phyloP scores from a whole-genome alignment of 2,797 vertebrate genomes.

The Tapirus indicus region DNA sequence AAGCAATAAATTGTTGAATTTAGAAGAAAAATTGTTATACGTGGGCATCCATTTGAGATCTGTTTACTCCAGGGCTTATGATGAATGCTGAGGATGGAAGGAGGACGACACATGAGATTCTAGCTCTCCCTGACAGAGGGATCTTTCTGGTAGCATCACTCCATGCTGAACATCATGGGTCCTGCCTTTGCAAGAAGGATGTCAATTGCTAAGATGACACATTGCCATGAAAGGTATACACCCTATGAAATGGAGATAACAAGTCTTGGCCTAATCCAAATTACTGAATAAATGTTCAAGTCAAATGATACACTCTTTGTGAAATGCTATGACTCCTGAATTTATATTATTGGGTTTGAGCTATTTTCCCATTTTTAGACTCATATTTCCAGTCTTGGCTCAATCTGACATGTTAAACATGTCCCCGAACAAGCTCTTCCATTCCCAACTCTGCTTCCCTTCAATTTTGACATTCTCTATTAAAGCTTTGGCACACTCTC shows the following conservation, averaged over 20 bases:
- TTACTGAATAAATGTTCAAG: background rate
- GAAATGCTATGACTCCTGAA: background rate
- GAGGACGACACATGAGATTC: background rate
- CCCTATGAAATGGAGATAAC: background rate
- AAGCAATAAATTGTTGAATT: conserved; percentile 30
- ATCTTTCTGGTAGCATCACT: background rate
- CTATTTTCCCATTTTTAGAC: background rate
- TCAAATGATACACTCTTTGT: background rate
- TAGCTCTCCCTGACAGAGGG: background rate
- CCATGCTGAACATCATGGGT: rapidly evolving
- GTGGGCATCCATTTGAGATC: background rate
- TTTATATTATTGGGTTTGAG: background rate
- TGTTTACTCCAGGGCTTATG: background rate
- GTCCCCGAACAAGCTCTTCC: background rate
- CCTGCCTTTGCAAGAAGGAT: background rate
- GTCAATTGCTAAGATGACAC: background rate
- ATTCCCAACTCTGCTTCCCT: background rate
- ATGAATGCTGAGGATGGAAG: background rate
- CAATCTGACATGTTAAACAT: background rate
- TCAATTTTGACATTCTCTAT: background rate
- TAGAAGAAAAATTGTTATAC: conserved; percentile 22
- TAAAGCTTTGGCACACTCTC: rapidly evolving
- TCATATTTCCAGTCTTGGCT: background rate
- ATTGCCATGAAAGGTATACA: background rate
- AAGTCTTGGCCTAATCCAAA: background rate